Base-by-base conservation (phyloP, 2,888 invertebrate genomes). In the Sericinus montela region DNA sequence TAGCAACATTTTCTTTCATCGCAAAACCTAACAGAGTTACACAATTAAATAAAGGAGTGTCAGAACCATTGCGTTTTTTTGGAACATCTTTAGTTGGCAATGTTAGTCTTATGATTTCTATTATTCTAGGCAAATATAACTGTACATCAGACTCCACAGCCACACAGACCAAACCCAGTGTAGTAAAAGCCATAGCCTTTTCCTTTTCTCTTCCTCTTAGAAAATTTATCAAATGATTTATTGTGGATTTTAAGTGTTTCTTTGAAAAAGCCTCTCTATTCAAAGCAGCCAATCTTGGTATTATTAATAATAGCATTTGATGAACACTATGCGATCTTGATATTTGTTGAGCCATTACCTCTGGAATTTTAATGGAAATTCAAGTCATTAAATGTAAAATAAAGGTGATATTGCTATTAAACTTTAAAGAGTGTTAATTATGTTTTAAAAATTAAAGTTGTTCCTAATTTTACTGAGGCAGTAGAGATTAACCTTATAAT, bases 201-300 rank as follows among this genome's bases (percentile, higher is more conserved):
- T 98, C 97, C 67, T 95, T 95, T 59, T 97, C 97, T 54, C 95
- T 91, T 3, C 95, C 93, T 48, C 94, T 92, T 50, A 98, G 75
- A 40, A 94, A 95, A 10, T 90, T 89, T 52, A 98, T 89, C 35
- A 98, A 84, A 75, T 97, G 95, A 57, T 90, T 91, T 71, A 98
- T 93, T 0, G 96, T 93, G 0, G 92, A 91, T 41, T 91, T 91
- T 0, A 97, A 80, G 76, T 97, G 94, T 58, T 92, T 92, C 50
- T 91, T 90, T 0, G 94, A 92, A 78, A 98, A 98, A 40, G 91
- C 91, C 41, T 93, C 92, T 47, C 92, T 93, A 71, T 97, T 94
- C 64, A 98, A 97, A n/a, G 98, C 97, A 6, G 98, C 98, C 32
- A 98, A 83, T 53, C 98, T 90, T 0, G 99, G 99, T 58, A 99